Base-by-base conservation (phyloP, 2,113 vertebrate genomes). In the Pseudorasbora parva region DNA sequence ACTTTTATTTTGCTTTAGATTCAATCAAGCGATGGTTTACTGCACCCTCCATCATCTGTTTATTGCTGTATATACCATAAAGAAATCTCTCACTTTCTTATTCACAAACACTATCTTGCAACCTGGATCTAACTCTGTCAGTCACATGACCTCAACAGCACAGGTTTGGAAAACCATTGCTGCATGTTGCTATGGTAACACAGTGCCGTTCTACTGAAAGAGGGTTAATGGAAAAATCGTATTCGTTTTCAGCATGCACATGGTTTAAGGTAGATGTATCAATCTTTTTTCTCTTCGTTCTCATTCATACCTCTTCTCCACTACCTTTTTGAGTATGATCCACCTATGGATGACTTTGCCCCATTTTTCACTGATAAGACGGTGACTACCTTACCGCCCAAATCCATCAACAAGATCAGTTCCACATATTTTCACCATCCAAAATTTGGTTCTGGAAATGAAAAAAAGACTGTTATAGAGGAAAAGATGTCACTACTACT, bases 141-240 rank as follows among this genome's bases (percentile, higher is more conserved):
- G 78, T 54, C 62, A 68, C 47, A 5, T 69, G 78, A 80, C n/a
- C n/a, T n/a, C n/a, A n/a, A n/a, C 60, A 33, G 41, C 43, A 27
- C 27, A 41, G 47, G 30, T 54, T 68, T 81, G 78, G 27, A 7
- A 78, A 78, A 62, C n/a, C 14, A 49, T 25, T 27, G 37, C 77
- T 79, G 77, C 78, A 69, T 23, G 78, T 81, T 81, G 19, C 47
- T 21, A 81, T 81, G 64, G 64, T 64, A 69, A 30, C 78, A 33
- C 19, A 69, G 27, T n/a, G 27, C 0, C 2, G 0, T 37, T 81
- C 62, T 69, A 30, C 64, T 54, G 54, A 69, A 11, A 30, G 43
- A 56, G 62, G 25, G 27, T 54, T 81, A 8, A 45, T 54, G 43
- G 62, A 69, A 51, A 81, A 14, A 41, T 6, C 5, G 2, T 54